Evolutionary conservation across 2,113 vertebrate species (phyloP).

Genomic region (Tinamus guttatus): DNA sequence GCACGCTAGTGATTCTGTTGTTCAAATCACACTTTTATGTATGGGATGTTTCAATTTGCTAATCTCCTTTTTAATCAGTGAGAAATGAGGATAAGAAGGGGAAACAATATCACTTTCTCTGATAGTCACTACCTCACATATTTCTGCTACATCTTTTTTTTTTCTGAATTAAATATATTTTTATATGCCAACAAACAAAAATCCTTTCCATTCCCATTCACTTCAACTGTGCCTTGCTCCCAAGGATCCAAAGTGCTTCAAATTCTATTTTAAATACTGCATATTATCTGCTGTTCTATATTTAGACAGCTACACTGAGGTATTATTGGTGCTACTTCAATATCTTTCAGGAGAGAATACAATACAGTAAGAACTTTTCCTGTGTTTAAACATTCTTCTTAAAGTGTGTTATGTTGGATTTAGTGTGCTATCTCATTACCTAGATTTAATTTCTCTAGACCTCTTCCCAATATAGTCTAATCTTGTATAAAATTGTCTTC

Average conservation of each 20-base stretch:
- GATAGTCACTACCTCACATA: neutral
- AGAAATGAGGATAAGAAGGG: neutral
- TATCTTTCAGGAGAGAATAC: neutral
- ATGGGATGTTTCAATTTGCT: conserved; percentile 11
- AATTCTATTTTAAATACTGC: neutral
- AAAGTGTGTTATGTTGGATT: neutral
- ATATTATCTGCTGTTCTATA: neutral
- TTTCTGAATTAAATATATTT: neutral
- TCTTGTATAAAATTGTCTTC: neutral
- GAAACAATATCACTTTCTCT: neutral
- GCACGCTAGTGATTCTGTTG: conserved; percentile 1
- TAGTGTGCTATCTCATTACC: neutral
- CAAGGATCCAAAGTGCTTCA: neutral
- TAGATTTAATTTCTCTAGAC: neutral
- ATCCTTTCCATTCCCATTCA: neutral
- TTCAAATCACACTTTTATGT: conserved; percentile 14
- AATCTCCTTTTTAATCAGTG: neutral
- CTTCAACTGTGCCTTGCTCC: neutral
- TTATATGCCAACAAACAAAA: neutral
- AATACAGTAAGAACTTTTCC: neutral
- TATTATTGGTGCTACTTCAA: neutral
- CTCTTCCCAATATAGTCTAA: neutral
- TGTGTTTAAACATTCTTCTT: neutral
- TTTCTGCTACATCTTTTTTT: neutral
- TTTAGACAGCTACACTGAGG: neutral